Evolutionary conservation across 2,797 vertebrate species (phyloP).

Genomic region (Knipowitschia caucasica): DNA sequence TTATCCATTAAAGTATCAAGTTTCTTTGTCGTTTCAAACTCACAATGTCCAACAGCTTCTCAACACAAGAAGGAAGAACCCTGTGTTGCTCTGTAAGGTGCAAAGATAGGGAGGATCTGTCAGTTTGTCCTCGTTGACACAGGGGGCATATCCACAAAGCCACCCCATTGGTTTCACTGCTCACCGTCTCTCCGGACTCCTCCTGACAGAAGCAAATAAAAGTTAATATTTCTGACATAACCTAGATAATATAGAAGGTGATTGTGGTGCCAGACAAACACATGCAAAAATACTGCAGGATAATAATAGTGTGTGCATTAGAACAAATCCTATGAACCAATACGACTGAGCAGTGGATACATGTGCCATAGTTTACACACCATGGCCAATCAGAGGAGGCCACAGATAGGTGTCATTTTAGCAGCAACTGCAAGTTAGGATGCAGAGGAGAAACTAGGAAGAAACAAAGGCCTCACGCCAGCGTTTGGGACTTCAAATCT

Average conservation of each 20-base stretch:
- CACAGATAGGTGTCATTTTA: not conserved
- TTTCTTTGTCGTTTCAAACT: slow-evolving; percentile 42
- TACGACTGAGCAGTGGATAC: not conserved
- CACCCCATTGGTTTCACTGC: slow-evolving; percentile 75
- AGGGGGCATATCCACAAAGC: slow-evolving; percentile 86
- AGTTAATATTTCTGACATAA: slow-evolving; percentile 7
- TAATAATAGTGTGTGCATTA: not conserved
- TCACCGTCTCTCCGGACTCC: slow-evolving; percentile 84
- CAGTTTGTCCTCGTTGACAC: slow-evolving; percentile 83
- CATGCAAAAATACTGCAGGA: not conserved
- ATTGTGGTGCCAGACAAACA: not conserved
- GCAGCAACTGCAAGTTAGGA: not conserved
- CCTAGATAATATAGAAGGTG: not conserved
- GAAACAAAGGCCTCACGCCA: not conserved
- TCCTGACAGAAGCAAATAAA: slow-evolving; percentile 68
- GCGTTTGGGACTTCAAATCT: not conserved
- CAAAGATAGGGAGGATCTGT: slow-evolving; percentile 70
- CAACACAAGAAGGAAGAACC: slow-evolving; percentile 77
- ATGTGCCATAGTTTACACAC: slow-evolving; percentile 1
- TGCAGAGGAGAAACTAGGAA: slow-evolving; percentile 1
- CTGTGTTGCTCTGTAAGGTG: slow-evolving; percentile 80
- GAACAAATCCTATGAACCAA: not conserved
- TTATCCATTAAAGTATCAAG: not conserved
- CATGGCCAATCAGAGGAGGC: not conserved
- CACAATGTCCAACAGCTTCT: slow-evolving; percentile 79